Conservation (phyloP, 1,140 invertebrate genomes). For the Melitaea cinxia region DNA sequence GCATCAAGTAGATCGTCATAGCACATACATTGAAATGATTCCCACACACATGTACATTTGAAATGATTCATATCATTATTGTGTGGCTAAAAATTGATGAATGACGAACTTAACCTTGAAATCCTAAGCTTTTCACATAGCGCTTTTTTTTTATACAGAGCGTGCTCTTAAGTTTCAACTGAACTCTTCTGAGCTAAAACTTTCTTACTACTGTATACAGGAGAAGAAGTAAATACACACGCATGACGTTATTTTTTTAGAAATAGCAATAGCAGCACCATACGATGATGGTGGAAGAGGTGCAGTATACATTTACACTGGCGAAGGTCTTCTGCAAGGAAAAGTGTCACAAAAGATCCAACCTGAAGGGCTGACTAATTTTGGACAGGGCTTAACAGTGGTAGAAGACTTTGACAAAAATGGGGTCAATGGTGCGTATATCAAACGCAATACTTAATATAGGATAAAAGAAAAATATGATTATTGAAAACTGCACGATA, state of each 20-base stretch:
- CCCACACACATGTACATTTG: too few species aligned
- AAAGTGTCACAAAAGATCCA: slow-evolving; percentile 37
- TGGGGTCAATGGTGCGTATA: slow-evolving; percentile 66
- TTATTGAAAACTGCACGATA: too few species aligned
- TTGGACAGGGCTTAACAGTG: slow-evolving; percentile 80
- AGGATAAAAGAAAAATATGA: too few species aligned
- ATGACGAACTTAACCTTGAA: too few species aligned
- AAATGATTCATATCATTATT: neutral
- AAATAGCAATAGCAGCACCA: slow-evolving; percentile 83
- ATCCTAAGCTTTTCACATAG: too few species aligned
- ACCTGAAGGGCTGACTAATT: slow-evolving; percentile 67
- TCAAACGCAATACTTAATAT: neutral
- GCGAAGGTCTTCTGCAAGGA: slow-evolving; percentile 55
- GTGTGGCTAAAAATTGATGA: neutral
- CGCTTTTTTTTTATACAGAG: too few species aligned
- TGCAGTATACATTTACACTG: slow-evolving; percentile 82
- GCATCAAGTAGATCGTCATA: too few species aligned
- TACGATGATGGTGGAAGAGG: slow-evolving; percentile 81
- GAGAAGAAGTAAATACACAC: too few species aligned
- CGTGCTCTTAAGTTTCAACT: too few species aligned
- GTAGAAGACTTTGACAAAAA: slow-evolving; percentile 78
- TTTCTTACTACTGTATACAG: too few species aligned
- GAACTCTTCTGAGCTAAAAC: too few species aligned
- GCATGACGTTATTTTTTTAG: slow-evolving; percentile 44
- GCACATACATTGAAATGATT: too few species aligned